Evolutionary conservation across 2,888 invertebrate species (phyloP), one percentile per base, ranked within the genome.

Genomic region (Thera britannica): DNA sequence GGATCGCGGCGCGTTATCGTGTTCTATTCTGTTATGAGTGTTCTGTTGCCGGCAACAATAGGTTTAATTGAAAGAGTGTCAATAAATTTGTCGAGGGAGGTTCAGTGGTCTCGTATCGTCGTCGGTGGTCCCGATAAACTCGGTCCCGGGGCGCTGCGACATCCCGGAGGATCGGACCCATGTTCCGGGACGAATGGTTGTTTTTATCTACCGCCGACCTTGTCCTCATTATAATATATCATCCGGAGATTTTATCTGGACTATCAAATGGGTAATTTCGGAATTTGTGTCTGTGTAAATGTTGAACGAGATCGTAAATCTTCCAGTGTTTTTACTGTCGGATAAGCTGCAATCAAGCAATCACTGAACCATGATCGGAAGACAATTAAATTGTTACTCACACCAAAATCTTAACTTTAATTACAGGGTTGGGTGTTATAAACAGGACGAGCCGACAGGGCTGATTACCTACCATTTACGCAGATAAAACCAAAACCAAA

Each of bases 41-140:
- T 86, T 84, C 83, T 87, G 87, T 88, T 85, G 83, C 81, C 77
- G 79, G 83, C 84, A 90, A 93, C 93, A 93, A 93, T 92, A 84
- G 90, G 81, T 92, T 93, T 93, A 93, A 93, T 93, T 93, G 93
- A 92, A 93, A 92, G 89, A 89, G 93, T 93, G 93, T 92, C 93
- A 90, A 93, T 93, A 93, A 93, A 93, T 93, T 93, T 92, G 93
- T 93, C 86, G 84, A 82, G 73, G 75, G 82, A 81, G 80, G 86
- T 85, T 74, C 75, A 77, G 79, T 78, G 76, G 77, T 79, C 78
- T 82, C 79, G 71, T 75, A 74, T 77, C 93, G 76, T 83, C 92
- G 92, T 81, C 83, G 93, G 93, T 93, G 93, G 93, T 93, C 93
- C 82, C 83, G 84, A 88, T 87, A 89, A 57, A 86, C 83, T 82